Evolutionary conservation across 2,888 invertebrate genomes (phyloP).

Genomic region (Nycteola revayana): DNA sequence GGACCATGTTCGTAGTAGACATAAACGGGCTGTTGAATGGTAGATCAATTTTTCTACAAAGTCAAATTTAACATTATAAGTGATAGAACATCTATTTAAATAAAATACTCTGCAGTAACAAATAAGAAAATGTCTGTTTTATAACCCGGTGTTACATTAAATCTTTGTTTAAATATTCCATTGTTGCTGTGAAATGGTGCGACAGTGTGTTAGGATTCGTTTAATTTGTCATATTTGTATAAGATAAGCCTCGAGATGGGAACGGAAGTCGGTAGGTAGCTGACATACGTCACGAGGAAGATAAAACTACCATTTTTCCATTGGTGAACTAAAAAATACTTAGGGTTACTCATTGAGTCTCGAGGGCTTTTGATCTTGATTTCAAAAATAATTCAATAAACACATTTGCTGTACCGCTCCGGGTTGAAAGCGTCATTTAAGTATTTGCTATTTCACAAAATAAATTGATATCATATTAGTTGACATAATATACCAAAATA

Average conservation of each 20-base stretch:
- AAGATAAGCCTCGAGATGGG: constrained; percentile 67
- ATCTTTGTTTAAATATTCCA: constrained; percentile 27
- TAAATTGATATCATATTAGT: too few relatives aligned
- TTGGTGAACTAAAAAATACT: too few relatives aligned
- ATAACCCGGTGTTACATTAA: constrained; percentile 12
- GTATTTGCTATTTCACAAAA: too few relatives aligned
- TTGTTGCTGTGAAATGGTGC: constrained; percentile 19
- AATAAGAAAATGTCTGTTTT: constrained; percentile 9
- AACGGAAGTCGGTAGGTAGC: constrained; percentile 63
- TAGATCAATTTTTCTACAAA: too few relatives aligned
- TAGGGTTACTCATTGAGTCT: not conserved
- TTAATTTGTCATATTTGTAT: constrained; percentile 71
- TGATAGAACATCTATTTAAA: too few relatives aligned
- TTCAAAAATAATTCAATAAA: too few relatives aligned
- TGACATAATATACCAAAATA: too few relatives aligned
- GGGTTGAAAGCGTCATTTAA: too few relatives aligned
- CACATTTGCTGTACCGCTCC: too few relatives aligned
- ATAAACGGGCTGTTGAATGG: too few relatives aligned
- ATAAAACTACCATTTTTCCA: constrained; percentile 36
- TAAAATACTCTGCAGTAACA: constrained; percentile 3
- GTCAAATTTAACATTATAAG: too few relatives aligned
- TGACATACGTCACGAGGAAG: constrained; percentile 60
- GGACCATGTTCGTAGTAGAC: too few relatives aligned
- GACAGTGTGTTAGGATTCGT: constrained; percentile 41
- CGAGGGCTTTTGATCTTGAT: not conserved